A percentile compares a stretch with the other conserved stretches of the same genome.
Conservation (phyloP, 1,140 invertebrate genomes). For the Drepana arcuata region DNA sequence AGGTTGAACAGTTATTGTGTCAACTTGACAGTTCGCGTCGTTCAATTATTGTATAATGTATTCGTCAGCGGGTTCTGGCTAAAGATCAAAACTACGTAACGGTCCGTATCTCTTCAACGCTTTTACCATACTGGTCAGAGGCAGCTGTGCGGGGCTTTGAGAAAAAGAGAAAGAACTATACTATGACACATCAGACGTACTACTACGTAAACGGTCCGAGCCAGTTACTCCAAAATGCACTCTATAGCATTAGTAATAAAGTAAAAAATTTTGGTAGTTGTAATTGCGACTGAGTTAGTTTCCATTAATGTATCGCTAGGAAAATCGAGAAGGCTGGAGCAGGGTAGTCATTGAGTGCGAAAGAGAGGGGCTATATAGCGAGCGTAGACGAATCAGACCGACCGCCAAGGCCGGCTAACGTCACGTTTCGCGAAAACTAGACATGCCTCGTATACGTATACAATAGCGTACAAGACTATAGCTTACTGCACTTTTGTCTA, state of each 20-base stretch:
- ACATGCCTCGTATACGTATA: too few species aligned
- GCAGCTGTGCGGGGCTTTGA: conserved; percentile 53
- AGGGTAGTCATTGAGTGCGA: conserved; percentile 45
- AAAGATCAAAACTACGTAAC: conserved; percentile 17
- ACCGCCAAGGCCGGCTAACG: conserved; percentile 55
- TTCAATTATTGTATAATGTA: conserved; percentile 30
- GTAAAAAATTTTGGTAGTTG: conserved; percentile 19
- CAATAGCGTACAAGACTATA: too few species aligned
- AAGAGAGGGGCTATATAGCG: conserved; percentile 28
- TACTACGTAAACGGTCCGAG: conserved; percentile 18
- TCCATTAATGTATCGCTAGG: conserved; percentile 52
- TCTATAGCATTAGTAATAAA: conserved; percentile 26
- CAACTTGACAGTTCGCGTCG: conserved; percentile 18
- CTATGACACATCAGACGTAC: conserved; percentile 31
- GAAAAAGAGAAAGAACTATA: conserved; percentile 64
- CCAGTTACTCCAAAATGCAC: conserved; percentile 19
- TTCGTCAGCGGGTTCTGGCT: conserved; percentile 24
- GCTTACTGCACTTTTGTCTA: too few species aligned
- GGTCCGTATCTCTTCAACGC: conserved; percentile 35
- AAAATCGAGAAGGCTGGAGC: conserved; percentile 51
- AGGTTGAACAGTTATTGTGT: conserved; percentile 17
- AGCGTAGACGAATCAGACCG: conserved; percentile 28
- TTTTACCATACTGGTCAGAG: conserved; percentile 52
- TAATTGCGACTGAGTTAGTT: conserved; percentile 54
- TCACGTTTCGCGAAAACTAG: conserved; percentile 56